phyloP scores from a whole-genome alignment of 2,113 vertebrate species.

The Nyctibius bracteatus region DNA sequence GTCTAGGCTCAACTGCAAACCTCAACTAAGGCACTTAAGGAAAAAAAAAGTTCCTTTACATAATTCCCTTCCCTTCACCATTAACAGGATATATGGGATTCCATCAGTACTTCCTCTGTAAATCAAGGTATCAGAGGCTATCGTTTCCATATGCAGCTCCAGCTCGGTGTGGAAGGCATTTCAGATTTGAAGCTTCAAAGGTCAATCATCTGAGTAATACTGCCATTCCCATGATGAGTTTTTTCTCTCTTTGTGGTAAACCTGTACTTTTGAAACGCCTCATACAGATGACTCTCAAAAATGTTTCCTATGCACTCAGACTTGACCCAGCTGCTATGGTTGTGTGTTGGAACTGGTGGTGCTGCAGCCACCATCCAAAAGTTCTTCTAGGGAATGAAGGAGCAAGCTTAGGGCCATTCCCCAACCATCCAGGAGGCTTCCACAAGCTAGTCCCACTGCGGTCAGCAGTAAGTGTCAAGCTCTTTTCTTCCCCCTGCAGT shows the following conservation, averaged over 20 bases:
- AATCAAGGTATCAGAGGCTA: not conserved
- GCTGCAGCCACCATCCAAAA: not conserved
- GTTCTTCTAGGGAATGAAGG: not conserved
- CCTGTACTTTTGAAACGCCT: not conserved
- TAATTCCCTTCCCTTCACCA: conserved; percentile 1
- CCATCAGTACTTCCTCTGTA: conserved; percentile 14
- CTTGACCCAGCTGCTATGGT: not conserved
- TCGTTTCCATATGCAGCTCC: not conserved
- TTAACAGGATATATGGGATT: conserved; percentile 29
- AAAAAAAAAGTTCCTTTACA: not conserved
- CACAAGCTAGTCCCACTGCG: accelerated
- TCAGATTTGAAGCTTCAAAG: not conserved
- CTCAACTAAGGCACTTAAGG: not conserved
- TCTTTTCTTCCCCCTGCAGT: not conserved
- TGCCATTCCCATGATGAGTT: not conserved
- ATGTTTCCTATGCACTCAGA: not conserved
- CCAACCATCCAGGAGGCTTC: not conserved
- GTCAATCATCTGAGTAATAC: conserved; percentile 21
- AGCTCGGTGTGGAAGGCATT: not conserved
- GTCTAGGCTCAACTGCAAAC: not conserved
- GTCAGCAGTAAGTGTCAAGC: not conserved
- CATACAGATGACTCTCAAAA: not conserved
- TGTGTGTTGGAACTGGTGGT: not conserved
- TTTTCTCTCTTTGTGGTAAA: not conserved
- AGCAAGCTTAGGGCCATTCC: not conserved